Evolutionary conservation across 2,797 vertebrate genomes (phyloP), one percentile per base, ranked within the genome.

Genomic region (Brachymystax lenok): DNA sequence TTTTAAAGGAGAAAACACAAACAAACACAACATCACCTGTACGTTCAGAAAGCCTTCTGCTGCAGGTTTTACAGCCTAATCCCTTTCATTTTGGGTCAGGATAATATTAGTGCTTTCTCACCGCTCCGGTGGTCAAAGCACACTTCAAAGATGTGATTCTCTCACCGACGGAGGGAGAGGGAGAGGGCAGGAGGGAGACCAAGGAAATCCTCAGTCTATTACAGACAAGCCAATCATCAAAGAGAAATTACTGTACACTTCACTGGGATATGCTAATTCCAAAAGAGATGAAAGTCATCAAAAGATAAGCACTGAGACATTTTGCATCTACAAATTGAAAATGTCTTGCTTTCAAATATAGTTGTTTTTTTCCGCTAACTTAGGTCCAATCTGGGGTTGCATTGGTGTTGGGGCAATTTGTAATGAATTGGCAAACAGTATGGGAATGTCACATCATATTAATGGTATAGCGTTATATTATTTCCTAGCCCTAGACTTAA

Each of bases 231-330:
- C 91, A 93, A 94, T 94, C 92, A 94, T 93, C 93, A 94, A 94
- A 95, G 94, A 94, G 90, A 93, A 94, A 95, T 94, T 92, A 92
- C 90, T 90, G 86, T 88, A 93, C 90, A 94, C 92, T 94, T 94
- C 90, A 90, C 89, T 91, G 40, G 40, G 40, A 92, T 92, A 93
- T 94, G 94, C 91, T 93, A 93, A 94, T 93, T 92, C 84, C 85
- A 92, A 93, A 94, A 91, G 88, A 93, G 91, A 94, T 90, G 89
- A 91, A 90, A 94, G 92, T 94, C 92, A 94, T 94, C 92, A 94
- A 92, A 93, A 93, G 90, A 94, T 92, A 89, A 88, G 87, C 89
- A 90, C 88, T 91, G 92, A 90, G 90, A 92, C 92, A 92, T 93
- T 91, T 93, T 92, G 89, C 86, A 90, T 91, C 80, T 91, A 92